These are phyloP conservation scores for Colaptes auratus DNA, from an alignment of 2,113 vertebrate genomes.

Conservation along the genomic window DNA sequence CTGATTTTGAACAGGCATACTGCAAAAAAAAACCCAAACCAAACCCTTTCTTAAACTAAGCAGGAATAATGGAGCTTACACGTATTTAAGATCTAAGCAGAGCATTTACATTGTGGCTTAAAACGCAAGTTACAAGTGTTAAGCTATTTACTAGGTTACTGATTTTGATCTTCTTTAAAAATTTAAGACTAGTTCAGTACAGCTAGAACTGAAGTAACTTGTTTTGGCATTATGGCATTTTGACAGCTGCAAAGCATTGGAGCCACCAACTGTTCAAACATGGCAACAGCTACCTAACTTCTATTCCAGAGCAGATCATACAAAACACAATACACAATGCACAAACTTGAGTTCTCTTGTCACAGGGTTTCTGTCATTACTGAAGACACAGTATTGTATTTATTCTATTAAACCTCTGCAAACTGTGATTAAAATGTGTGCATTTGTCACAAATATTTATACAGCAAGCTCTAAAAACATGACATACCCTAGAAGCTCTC, in stretches of 20 bases:
- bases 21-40: not conserved
- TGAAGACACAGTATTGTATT: not conserved
- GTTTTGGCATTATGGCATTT: not conserved
- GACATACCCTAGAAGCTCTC: not conserved
- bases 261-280: constrained; percentile 83
- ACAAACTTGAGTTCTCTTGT: not conserved
- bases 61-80: not conserved
- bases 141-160: not conserved
- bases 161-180: not conserved
- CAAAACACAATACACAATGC: not conserved
- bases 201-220: not conserved
- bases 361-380: not conserved
- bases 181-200: not conserved
- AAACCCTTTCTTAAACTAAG: not conserved
- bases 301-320: not conserved
- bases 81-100: not conserved
- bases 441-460: not conserved
- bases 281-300: constrained; percentile 57
- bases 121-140: not conserved
- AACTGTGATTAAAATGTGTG: not conserved
- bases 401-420: not conserved
- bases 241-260: constrained; percentile 73
- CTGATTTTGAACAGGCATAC: not conserved
- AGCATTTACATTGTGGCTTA: not conserved
- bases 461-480: not conserved